Conservation (phyloP, 2,797 vertebrate species). For the Furcifer pardalis region DNA sequence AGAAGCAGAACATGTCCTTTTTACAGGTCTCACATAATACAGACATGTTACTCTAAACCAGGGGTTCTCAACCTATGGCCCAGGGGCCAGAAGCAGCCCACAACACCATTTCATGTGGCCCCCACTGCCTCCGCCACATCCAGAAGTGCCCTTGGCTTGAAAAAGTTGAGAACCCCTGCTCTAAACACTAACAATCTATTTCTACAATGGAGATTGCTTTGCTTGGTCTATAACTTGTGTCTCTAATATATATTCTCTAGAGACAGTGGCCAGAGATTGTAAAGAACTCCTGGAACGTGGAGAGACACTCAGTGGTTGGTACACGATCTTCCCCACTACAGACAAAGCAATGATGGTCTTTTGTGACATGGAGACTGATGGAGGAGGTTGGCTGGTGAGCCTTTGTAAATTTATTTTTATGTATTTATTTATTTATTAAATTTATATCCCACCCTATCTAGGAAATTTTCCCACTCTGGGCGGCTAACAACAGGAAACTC, state of each 20-base stretch:
- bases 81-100: too few relatives aligned
- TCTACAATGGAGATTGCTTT: neutral
- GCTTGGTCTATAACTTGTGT: neutral
- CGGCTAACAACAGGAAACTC: too few relatives aligned
- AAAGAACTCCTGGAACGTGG: constrained; percentile 41
- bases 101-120: too few relatives aligned
- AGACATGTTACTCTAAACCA: neutral
- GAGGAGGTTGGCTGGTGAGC: constrained; percentile 51
- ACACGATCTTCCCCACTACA: constrained; percentile 39
- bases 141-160: too few relatives aligned
- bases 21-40: neutral
- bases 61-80: too few relatives aligned
- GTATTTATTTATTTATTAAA: too few relatives aligned
- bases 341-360: constrained; percentile 22
- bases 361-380: constrained; percentile 51
- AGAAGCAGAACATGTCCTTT: neutral
- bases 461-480: too few relatives aligned
- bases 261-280: constrained; percentile 33
- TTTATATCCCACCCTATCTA: too few relatives aligned
- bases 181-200: neutral
- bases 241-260: neutral
- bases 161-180: too few relatives aligned
- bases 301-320: constrained; percentile 47
- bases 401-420: neutral
- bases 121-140: too few relatives aligned